Conservation (phyloP, 37 sponge, comb jelly and placozoan species). For the Aphrocallistes beatrix region DNA sequence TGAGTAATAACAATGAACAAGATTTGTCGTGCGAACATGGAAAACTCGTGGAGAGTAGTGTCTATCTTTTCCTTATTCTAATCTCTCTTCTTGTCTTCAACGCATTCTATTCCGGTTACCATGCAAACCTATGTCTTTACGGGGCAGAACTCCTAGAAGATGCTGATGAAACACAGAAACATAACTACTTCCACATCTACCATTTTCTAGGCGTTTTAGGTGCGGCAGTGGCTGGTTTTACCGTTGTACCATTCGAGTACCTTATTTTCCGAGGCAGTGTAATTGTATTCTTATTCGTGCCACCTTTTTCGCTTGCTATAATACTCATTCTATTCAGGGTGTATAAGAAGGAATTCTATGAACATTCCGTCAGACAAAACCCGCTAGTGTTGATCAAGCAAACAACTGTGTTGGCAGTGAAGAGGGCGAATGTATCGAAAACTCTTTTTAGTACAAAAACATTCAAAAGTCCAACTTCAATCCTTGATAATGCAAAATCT, state of each 20-base stretch:
- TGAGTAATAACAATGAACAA: background rate
- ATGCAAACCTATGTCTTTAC: conserved; percentile 3
- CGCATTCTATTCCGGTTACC: background rate
- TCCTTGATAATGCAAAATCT: background rate
- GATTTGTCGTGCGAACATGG: background rate
- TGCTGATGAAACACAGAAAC: background rate
- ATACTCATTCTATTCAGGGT: background rate
- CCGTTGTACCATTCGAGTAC: background rate
- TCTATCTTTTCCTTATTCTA: background rate
- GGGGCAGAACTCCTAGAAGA: background rate
- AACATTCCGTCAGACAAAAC: background rate
- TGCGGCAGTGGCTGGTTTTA: background rate
- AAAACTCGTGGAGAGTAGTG: background rate
- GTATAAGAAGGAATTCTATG: background rate
- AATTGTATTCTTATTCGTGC: background rate
- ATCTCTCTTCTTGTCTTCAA: background rate
- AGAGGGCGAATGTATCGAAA: background rate
- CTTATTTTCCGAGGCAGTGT: background rate
- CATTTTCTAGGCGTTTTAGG: background rate
- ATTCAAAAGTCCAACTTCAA: background rate
- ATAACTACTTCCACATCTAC: conserved; percentile 9
- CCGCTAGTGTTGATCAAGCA: background rate
- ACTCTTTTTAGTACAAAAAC: background rate
- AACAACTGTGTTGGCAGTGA: background rate
- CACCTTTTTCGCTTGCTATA: background rate